Evolutionary conservation across 2,797 vertebrate species (phyloP), one percentile per base, ranked within the genome.

Genomic region (Otus scops): DNA sequence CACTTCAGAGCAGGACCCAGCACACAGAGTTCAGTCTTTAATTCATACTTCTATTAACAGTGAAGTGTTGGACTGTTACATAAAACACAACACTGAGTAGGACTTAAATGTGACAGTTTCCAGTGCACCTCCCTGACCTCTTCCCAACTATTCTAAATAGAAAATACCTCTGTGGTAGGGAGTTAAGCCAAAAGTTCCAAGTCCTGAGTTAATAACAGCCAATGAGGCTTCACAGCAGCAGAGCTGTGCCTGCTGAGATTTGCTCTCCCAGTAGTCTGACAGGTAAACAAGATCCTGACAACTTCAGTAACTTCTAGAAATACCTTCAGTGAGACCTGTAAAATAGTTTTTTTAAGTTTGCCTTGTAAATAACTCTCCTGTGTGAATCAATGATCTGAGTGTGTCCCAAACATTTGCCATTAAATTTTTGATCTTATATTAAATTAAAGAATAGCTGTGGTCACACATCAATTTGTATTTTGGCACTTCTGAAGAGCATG

Each of bases 391-490:
- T 45, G 41, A 59, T 75, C 39, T 93, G 22, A 39, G 13, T 11
- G 26, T 56, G 26, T 23, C 30, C 14, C 3, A 22, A 86, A 84
- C 21, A 76, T 28, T 43, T 79, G 77, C 34, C 10, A 19, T 79
- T 85, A 83, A 64, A 41, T 88, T 87, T 88, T 87, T 87, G 32
- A 89, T 68, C 60, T 92, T 88, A 28, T 18, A 54, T 93, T 88
- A 70, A 63, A 88, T 84, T 78, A 54, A 93, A 86, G 20, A 84
- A 30, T 15, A 70, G 39, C 36, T 60, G n/a, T 73, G 41, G 60
- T 90, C 71, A 80, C 34, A 57, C 20, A 82, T 43, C 64, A 71
- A 2, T 93, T 95, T 94, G 45, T 81, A 65, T 86, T 95, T 95
- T 85, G 61, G 41, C 69, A 89, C 43, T 82, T 92, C 47, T 88